phyloP scores from a whole-genome alignment of 2,888 invertebrate genomes.

The Kryphioiulus occultus region DNA sequence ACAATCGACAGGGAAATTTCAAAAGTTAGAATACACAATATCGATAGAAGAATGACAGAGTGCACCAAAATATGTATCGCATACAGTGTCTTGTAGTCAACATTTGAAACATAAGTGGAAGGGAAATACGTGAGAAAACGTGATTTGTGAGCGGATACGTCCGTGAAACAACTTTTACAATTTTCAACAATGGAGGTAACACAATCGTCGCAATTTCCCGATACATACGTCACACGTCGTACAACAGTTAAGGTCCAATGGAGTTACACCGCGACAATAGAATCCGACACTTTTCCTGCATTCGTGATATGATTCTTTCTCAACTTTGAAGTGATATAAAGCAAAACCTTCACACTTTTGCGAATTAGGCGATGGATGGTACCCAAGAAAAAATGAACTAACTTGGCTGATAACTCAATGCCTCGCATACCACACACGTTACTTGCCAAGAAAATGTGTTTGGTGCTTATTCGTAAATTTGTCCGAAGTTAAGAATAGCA shows the following conservation, averaged over 20 bases:
- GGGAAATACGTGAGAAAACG: no score
- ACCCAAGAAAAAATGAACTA: no score
- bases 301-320: slow-evolving; percentile 4
- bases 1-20: not conserved
- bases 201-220: not conserved
- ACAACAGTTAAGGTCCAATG: not conserved
- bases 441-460: no score
- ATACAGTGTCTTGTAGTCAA: not conserved
- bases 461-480: no score
- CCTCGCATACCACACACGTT: no score
- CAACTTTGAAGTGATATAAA: slow-evolving; percentile 23
- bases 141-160: no score
- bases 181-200: no score
- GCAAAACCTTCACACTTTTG: not conserved
- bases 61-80: not conserved
- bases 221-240: not conserved
- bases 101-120: not conserved
- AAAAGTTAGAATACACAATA: not conserved
- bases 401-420: no score
- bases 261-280: not conserved
- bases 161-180: no score
- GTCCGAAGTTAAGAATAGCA: no score
- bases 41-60: not conserved
- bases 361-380: no score
- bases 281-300: not conserved